A percentile compares a stretch with the other conserved stretches of the same genome.
phyloP scores from a whole-genome alignment of 2,797 vertebrate species.

The Alcedo quadribrachys region DNA sequence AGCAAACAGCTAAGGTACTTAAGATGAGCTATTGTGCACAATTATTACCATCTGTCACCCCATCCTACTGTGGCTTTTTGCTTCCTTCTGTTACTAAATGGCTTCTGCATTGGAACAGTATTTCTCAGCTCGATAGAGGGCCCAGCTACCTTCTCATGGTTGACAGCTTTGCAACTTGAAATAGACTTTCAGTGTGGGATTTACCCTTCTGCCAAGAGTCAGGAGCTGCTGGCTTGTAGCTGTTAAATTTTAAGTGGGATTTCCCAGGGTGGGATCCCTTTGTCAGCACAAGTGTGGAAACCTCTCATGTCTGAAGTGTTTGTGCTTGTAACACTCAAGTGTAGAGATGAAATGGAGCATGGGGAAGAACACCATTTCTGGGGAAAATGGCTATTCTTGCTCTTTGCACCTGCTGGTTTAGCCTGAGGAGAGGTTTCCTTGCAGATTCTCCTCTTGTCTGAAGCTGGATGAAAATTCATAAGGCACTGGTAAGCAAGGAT shows the following conservation, averaged over 20 bases:
- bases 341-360: not conserved
- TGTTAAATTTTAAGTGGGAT: constrained; percentile 43
- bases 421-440: not conserved
- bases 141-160: not conserved
- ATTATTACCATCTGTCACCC: constrained; percentile 38
- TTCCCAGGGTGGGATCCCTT: constrained; percentile 17
- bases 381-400: not conserved
- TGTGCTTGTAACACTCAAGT: constrained; percentile 24
- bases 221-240: not conserved
- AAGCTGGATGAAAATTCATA: constrained; percentile 9
- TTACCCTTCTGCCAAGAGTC: constrained; percentile 22
- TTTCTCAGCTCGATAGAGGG: not conserved
- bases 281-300: not conserved
- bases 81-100: constrained; percentile 13
- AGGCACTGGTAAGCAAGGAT: not conserved
- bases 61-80: constrained; percentile 3
- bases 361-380: not conserved
- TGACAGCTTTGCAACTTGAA: constrained; percentile 29
- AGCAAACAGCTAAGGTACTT: constrained; percentile 30
- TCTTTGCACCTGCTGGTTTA: constrained; percentile 1
- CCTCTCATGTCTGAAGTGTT: constrained; percentile 29
- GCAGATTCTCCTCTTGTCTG: not conserved
- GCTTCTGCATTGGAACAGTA: not conserved
- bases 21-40: not conserved
- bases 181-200: not conserved